Conservation (phyloP, 2,797 vertebrate species). For the Sparidentex hasta region DNA sequence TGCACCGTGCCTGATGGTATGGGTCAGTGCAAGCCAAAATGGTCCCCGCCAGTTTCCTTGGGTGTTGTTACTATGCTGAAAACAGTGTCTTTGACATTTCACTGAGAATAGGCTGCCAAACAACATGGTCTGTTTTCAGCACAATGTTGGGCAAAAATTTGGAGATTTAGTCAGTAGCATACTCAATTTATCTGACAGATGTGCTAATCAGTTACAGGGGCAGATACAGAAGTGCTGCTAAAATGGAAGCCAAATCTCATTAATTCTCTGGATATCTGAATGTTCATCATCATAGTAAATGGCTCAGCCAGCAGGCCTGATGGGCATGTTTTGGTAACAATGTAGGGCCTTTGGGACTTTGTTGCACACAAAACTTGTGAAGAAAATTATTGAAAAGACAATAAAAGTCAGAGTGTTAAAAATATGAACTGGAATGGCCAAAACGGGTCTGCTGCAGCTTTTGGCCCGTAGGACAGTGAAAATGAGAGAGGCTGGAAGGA, state of each 20-base stretch:
- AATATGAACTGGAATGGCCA: neutral
- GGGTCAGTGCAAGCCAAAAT: constrained; percentile 7
- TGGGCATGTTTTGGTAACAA: neutral
- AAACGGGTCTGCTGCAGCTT: constrained; percentile 6
- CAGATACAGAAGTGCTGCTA: constrained; percentile 9
- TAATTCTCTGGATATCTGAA: neutral
- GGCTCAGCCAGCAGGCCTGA: neutral
- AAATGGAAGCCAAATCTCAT: constrained; percentile 8
- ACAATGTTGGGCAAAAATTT: neutral
- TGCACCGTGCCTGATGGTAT: neutral
- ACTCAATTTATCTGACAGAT: constrained; percentile 3
- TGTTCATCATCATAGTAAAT: neutral
- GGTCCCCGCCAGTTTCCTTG: neutral
- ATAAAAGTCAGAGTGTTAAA: neutral
- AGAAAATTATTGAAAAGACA: neutral
- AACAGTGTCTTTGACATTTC: neutral
- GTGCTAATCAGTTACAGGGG: constrained; percentile 4
- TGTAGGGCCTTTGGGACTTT: neutral
- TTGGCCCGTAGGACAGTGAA: constrained; percentile 3
- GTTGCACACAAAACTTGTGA: neutral
- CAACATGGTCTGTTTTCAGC: constrained; percentile 15
- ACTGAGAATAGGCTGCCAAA: neutral
- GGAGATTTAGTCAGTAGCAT: constrained; percentile 8
- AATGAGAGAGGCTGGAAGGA: constrained; percentile 27
- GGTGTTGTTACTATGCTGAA: constrained; percentile 5